Percentiles rank a stretch among this genome's conserved stretches.
phyloP scores from a whole-genome alignment of 2,113 vertebrate genomes.

The Aptenodytes patagonicus region DNA sequence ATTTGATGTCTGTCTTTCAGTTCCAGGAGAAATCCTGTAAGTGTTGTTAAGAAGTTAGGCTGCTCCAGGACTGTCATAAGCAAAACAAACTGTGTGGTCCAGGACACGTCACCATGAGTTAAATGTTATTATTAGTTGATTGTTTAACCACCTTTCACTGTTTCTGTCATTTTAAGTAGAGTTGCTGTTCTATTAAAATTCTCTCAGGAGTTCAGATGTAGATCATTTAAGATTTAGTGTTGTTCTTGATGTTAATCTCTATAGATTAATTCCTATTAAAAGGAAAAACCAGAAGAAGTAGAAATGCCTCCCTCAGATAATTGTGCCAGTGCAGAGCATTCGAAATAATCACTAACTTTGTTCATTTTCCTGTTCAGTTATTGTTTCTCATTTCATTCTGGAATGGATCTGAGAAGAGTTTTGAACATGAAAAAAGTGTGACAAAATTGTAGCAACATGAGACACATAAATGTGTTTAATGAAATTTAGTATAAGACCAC shows the following conservation, averaged over 20 bases:
- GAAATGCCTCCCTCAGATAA: background rate
- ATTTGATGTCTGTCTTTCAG: background rate
- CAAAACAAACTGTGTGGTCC: background rate
- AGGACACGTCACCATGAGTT: background rate
- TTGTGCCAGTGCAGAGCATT: background rate
- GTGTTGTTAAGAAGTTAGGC: background rate
- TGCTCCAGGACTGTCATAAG: background rate
- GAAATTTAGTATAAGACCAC: background rate
- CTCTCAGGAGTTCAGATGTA: background rate
- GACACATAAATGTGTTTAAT: background rate
- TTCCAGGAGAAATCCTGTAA: background rate
- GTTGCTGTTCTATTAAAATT: background rate
- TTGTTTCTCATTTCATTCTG: background rate
- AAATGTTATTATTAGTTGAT: background rate
- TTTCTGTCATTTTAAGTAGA: background rate
- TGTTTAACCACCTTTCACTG: background rate
- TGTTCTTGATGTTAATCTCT: background rate
- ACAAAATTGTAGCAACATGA: background rate
- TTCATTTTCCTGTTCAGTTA: background rate
- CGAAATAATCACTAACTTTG: background rate
- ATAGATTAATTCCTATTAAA: background rate
- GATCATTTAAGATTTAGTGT: background rate
- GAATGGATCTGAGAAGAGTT: background rate
- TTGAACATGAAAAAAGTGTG: background rate
- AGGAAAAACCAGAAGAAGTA: background rate